Conservation (phyloP, 2,113 vertebrate genomes). For the Oceanodroma tethys region DNA sequence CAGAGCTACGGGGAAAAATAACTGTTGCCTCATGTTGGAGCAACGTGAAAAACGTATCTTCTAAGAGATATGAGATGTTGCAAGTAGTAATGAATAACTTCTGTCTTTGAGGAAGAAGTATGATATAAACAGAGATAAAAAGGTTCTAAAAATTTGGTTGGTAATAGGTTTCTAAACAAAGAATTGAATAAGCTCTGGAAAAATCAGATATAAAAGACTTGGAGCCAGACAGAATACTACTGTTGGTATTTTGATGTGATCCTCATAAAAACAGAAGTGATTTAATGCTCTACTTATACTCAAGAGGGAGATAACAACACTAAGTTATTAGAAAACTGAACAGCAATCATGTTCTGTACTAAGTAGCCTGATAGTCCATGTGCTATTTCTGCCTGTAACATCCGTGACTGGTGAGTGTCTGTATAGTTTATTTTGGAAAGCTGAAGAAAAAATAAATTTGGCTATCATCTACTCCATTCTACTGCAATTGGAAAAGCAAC, state of each 20-base stretch:
- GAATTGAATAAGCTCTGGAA: not conserved
- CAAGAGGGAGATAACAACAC: not conserved
- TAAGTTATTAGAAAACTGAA: not conserved
- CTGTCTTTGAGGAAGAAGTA: not conserved
- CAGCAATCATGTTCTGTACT: not conserved
- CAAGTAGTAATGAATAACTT: not conserved
- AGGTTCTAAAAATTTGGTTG: not conserved
- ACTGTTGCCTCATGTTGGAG: not conserved
- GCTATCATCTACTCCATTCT: not conserved
- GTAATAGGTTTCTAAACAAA: not conserved
- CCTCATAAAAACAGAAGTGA: not conserved
- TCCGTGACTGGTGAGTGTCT: not conserved
- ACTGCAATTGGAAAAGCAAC: not conserved
- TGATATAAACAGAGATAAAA: not conserved
- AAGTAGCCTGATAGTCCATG: not conserved
- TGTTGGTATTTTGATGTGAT: not conserved
- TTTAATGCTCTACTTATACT: not conserved
- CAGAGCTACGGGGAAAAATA: not conserved
- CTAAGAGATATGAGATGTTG: not conserved
- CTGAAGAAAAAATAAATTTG: not conserved
- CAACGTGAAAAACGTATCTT: rapidly evolving
- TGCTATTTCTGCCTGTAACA: not conserved
- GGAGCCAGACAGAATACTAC: not conserved
- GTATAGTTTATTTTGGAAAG: not conserved
- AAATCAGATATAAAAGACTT: not conserved